These are phyloP conservation scores for Bugula neritina DNA, from an alignment of 2,888 invertebrate genomes.

Conservation along the genomic window DNA sequence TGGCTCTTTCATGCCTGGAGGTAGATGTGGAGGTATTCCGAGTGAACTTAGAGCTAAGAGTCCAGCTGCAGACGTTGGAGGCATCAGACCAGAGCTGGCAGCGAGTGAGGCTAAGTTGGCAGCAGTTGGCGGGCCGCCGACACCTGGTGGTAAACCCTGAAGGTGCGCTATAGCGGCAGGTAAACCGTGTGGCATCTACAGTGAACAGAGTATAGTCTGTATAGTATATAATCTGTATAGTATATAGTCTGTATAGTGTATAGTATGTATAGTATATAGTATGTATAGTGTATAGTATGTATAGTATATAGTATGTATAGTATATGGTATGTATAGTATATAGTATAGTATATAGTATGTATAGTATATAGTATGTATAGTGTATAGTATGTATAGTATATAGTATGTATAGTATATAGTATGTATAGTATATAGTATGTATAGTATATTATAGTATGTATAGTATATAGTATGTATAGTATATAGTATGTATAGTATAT, in stretches of 20 bases:
- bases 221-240: background rate
- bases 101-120: background rate
- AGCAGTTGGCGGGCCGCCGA: background rate
- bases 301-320: slow-evolving; percentile 7
- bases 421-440: background rate
- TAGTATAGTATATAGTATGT: background rate
- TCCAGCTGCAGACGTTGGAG: slow-evolving; percentile 27
- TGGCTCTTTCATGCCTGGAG: slow-evolving; percentile 11
- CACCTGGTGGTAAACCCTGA: slow-evolving; percentile 27
- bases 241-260: background rate
- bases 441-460: background rate
- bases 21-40: slow-evolving; percentile 1
- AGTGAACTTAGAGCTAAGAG: slow-evolving; percentile 26
- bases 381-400: background rate
- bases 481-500: background rate
- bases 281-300: background rate
- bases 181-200: slow-evolving; percentile 26
- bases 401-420: background rate
- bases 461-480: background rate
- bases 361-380: background rate
- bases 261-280: background rate
- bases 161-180: slow-evolving; percentile 25
- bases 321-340: background rate
- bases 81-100: slow-evolving; percentile 14
- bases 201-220: slow-evolving; percentile 23